Percentiles rank a stretch among this genome's conserved stretches.
Evolutionary conservation across 2,113 vertebrate genomes (phyloP).

Genomic region (Callipepla californica): DNA sequence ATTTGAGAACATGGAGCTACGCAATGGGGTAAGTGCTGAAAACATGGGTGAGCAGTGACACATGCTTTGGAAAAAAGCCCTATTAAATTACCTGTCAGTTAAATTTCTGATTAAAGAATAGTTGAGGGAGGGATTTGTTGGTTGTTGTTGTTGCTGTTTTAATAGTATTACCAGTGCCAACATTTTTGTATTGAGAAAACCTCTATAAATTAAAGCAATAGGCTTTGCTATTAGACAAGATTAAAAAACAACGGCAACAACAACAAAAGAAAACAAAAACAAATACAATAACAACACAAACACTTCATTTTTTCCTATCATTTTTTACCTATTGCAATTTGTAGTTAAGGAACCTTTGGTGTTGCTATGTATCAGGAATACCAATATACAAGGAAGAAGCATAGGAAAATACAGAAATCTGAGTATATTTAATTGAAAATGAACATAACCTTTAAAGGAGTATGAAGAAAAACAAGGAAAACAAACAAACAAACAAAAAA

Average conservation of each 20-base stretch:
- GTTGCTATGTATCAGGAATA: background rate
- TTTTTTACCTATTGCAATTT: background rate
- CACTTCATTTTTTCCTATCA: background rate
- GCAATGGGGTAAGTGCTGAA: background rate
- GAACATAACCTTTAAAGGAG: background rate
- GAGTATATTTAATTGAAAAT: background rate
- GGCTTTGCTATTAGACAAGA: background rate
- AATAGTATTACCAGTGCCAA: background rate
- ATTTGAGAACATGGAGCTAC: background rate
- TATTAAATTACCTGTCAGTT: background rate
- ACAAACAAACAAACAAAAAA: too few species aligned
- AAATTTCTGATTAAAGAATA: background rate
- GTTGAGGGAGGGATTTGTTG: background rate
- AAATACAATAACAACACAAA: background rate
- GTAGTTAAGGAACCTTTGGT: background rate
- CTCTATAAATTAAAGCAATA: background rate
- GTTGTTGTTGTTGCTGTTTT: background rate
- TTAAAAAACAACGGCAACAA: background rate
- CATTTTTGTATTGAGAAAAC: background rate
- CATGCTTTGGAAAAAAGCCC: background rate
- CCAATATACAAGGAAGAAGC: background rate
- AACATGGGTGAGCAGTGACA: fast-evolving
- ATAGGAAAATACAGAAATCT: background rate
- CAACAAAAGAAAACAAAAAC: background rate
- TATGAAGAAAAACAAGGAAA: background rate